These are phyloP conservation scores for Epicampocera succincta DNA, from an alignment of 2,888 invertebrate genomes.

Conservation along the genomic window DNA sequence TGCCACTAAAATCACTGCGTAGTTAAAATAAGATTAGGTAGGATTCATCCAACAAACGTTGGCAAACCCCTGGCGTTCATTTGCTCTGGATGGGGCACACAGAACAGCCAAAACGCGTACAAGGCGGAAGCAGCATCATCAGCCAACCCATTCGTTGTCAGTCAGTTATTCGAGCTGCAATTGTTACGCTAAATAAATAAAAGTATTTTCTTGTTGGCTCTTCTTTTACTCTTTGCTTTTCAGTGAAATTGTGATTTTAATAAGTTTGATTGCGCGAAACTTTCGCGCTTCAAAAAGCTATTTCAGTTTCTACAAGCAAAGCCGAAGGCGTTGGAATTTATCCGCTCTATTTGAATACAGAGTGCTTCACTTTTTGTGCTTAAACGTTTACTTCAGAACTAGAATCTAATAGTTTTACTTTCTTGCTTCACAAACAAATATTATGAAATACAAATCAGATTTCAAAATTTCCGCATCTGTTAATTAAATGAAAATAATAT, in stretches of 20 bases:
- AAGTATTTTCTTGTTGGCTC: constrained; percentile 62
- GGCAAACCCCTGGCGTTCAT: too few relatives aligned
- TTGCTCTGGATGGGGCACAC: neutral
- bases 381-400: too few relatives aligned
- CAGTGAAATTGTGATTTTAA: constrained; percentile 79
- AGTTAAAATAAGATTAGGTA: constrained; percentile 65
- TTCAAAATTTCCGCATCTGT: too few relatives aligned
- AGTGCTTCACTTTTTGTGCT: too few relatives aligned
- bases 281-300: too few relatives aligned
- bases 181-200: constrained; percentile 80
- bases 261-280: constrained; percentile 63
- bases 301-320: too few relatives aligned
- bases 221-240: constrained; percentile 47
- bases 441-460: too few relatives aligned
- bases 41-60: constrained; percentile 52
- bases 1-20: constrained; percentile 74
- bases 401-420: too few relatives aligned
- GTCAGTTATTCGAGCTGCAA: constrained; percentile 63
- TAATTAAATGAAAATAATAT: too few relatives aligned
- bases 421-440: too few relatives aligned
- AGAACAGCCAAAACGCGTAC: constrained; percentile 8
- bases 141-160: constrained; percentile 55
- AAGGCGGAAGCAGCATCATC: neutral
- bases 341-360: too few relatives aligned
- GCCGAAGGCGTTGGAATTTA: too few relatives aligned